Base-by-base conservation (phyloP, 2,113 vertebrate genomes). In the Syngnathoides biaculeatus region DNA sequence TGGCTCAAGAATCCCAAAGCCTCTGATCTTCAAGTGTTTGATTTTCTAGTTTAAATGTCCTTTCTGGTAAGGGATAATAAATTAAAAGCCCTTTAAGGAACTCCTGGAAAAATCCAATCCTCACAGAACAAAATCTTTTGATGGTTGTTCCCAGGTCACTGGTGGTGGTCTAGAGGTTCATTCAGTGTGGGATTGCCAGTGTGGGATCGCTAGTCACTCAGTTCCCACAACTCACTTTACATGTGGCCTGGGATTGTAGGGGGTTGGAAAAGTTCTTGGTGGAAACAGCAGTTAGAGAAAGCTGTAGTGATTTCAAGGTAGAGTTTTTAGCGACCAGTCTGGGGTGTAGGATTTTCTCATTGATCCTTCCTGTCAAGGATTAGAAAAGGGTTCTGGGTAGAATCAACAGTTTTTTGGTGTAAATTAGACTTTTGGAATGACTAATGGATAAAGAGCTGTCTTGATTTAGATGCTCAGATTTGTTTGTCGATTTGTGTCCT, bases 321-420 rank as follows among this genome's bases (percentile, higher is more conserved):
- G 10, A 12, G 42, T 11, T 43, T 43, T 43, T 43, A 11, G 13
- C 42, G 42, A 43, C 42, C 14, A 48, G 17, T 48, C 45, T 15
- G 45, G 45, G 45, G 13, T 48, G 17, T 48, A 48, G 45, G 45
- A 17, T 48, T 48, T 5, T 48, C 2, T 68, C 4, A 15, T 73
- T 65, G 65, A 20, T 67, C 38, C 19, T 24, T 53, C 17, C 69
- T 48, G 26, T 70, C 20, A 65, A 64, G 42, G 35, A 52, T 65
- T 52, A 52, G n/a, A 58, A 52, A 63, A 39, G 19, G 7, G 12
- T 15, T 69, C 6, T 59, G 11, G 63, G 47, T 70, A 40, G 20
- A 76, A 68, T 65, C 26, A n/a, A 52, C 8, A 52, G 48, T n/a
- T 52, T 20, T 20, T 8, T 20, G 48, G 12, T 12, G 40, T 42